Conservation (phyloP, 2,888 invertebrate genomes). For the Choristoneura rosaceana region DNA sequence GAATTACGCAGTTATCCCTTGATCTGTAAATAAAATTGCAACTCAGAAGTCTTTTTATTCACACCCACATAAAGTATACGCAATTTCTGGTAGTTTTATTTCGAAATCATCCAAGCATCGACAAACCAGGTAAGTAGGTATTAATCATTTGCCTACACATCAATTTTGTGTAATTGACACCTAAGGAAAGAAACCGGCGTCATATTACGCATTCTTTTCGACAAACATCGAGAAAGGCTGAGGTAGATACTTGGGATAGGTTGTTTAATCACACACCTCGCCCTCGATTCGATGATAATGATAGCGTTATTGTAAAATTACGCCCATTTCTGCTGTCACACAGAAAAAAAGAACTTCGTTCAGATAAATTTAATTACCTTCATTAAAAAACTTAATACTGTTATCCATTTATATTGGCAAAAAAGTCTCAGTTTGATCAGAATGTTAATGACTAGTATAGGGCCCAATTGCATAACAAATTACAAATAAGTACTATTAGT, state of each 20-base stretch:
- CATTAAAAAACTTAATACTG: too few species aligned
- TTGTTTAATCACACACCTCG: neutral
- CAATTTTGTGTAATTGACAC: slow-evolving; percentile 8
- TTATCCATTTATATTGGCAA: too few species aligned
- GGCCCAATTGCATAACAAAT: too few species aligned
- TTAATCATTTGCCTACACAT: neutral
- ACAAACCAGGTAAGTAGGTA: neutral
- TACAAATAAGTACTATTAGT: too few species aligned
- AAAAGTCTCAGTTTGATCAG: too few species aligned
- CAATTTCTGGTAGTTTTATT: slow-evolving; percentile 6
- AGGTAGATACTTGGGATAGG: neutral
- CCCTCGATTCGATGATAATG: neutral
- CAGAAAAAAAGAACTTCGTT: neutral
- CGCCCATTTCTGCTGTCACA: neutral
- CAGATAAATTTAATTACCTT: neutral
- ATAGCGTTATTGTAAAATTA: neutral
- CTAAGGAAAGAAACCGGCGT: neutral
- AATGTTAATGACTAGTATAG: too few species aligned
- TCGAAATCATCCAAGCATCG: neutral
- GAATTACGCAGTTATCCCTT: neutral
- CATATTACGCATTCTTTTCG: neutral
- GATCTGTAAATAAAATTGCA: neutral
- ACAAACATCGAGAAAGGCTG: slow-evolving; percentile 1
- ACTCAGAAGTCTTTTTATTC: neutral
- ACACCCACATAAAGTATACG: neutral